Conservation (phyloP, 2,797 vertebrate genomes). For the Clarias platycephalus region DNA sequence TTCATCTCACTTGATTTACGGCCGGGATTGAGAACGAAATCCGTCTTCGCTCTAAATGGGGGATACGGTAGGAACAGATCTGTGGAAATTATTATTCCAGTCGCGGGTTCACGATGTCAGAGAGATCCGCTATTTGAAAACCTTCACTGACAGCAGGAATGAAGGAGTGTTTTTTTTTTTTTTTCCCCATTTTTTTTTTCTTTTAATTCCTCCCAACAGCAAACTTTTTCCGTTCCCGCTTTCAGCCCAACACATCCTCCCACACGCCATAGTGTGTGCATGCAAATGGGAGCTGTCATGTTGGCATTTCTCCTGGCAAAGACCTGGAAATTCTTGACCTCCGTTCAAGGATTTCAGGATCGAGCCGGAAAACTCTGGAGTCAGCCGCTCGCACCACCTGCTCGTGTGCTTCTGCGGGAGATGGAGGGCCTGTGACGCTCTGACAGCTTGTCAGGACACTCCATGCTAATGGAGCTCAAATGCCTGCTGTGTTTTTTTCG, state of each 20-base stretch:
- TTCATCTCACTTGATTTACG: slow-evolving; percentile 28
- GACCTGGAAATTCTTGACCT: slow-evolving; percentile 49
- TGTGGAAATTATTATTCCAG: slow-evolving; percentile 10
- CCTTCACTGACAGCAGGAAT: slow-evolving; percentile 58
- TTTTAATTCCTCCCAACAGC: slow-evolving; percentile 14
- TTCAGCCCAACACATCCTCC: slow-evolving; percentile 26
- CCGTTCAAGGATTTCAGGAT: slow-evolving; percentile 56
- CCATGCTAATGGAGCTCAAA: slow-evolving; percentile 70
- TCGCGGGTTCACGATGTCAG: slow-evolving; percentile 32
- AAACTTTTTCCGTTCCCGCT: slow-evolving; percentile 32
- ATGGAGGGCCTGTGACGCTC: slow-evolving; percentile 50
- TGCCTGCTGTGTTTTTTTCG: slow-evolving; percentile 55
- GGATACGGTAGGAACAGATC: neutral
- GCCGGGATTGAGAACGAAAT: slow-evolving; percentile 13
- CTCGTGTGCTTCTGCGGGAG: slow-evolving; percentile 34
- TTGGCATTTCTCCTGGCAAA: slow-evolving; percentile 46
- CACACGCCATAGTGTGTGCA: slow-evolving; percentile 38
- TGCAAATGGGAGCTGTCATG: slow-evolving; percentile 52
- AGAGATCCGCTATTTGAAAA: slow-evolving; percentile 15
- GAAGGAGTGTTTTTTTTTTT: slow-evolving; percentile 13
- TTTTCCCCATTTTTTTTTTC: neutral
- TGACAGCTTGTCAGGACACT: slow-evolving; percentile 71
- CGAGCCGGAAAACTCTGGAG: slow-evolving; percentile 30
- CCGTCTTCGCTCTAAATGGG: slow-evolving; percentile 25
- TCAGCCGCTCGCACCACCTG: slow-evolving; percentile 37